Percentiles rank a stretch among this genome's conserved stretches.
phyloP scores from a whole-genome alignment of 2,797 vertebrate genomes.

The Brotula barbata region DNA sequence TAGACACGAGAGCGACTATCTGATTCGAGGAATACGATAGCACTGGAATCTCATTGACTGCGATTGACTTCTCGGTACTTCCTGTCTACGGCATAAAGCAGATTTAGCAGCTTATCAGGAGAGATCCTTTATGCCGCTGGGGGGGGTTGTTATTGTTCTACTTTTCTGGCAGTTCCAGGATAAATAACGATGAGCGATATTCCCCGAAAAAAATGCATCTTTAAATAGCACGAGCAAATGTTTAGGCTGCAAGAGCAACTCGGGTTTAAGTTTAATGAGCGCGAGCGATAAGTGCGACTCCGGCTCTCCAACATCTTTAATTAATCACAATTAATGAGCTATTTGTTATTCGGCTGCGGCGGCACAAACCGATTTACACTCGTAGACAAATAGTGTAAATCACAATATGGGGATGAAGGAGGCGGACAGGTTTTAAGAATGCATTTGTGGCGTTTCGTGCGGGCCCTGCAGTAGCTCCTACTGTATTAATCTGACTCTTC shows the following conservation, averaged over 20 bases:
- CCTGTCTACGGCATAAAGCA: constrained; percentile 51
- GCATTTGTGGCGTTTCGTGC: constrained; percentile 42
- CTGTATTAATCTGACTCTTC: constrained; percentile 55
- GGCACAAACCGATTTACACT: constrained; percentile 35
- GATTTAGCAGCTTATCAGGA: constrained; percentile 37
- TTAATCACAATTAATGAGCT: constrained; percentile 59
- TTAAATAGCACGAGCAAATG: constrained; percentile 31
- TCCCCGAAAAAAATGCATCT: constrained; percentile 14
- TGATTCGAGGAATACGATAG: constrained; percentile 75
- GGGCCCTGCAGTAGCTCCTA: constrained; percentile 42
- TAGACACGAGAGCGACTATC: constrained; percentile 77
- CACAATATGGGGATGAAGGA: constrained; percentile 39
- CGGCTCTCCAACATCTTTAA: constrained; percentile 44
- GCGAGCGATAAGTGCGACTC: constrained; percentile 24
- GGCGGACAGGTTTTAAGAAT: constrained; percentile 43
- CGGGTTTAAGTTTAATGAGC: too few relatives aligned
- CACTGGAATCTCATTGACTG: constrained; percentile 68
- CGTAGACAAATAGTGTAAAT: constrained; percentile 45
- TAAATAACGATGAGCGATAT: constrained; percentile 11
- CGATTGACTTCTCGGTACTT: constrained; percentile 64
- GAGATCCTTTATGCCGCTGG: constrained; percentile 21
- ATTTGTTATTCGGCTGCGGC: constrained; percentile 39
- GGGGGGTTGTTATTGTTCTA: constrained; percentile 17
- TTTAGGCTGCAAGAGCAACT: constrained; percentile 29
- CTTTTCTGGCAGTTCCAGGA: constrained; percentile 27